Evolutionary conservation across 2,888 invertebrate species (phyloP), one percentile per base, ranked within the genome.

Genomic region (Pelosia muscerda): DNA sequence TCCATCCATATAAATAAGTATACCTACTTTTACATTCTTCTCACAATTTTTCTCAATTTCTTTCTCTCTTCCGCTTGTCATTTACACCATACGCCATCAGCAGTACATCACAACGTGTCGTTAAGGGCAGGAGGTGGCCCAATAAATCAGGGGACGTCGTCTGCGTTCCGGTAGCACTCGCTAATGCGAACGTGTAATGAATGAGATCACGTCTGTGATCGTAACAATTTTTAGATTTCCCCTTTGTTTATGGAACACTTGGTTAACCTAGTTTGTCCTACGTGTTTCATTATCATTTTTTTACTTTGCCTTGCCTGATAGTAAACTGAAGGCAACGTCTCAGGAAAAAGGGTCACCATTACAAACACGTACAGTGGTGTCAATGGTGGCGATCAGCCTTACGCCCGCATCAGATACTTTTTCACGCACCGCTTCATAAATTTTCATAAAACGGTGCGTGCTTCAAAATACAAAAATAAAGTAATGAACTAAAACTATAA

Each of bases 41-140:
- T 73, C 59, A 68, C 68, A n/a, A n/a, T n/a, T n/a, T n/a, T n/a
- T n/a, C n/a, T n/a, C n/a, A n/a, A n/a, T n/a, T n/a, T 69, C 11
- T 8, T 13, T 10, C 0, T 22, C 76, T 72, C 79, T 68, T 1
- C n/a, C 25, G 59, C 75, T 68, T 66, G 5, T 77, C 6, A 9
- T 65, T 78, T 84, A 28, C 2, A 66, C 85, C 87, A 81, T 11
- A 49, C 69, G 6, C 56, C 66, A 69, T 64, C 75, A 83, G 86
- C 88, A 88, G 91, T 94, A 90, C 90, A 94, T 94, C 94, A 94
- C 92, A 76, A 85, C 82, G 88, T 94, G 94, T 94, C 94, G 94
- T 94, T 94, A 93, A 91, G 93, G 93, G 93, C 93, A 93, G 93
- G 91, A 94, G 94, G 94, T 93, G 94, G 93, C 89, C 92, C 90